A percentile compares a stretch with the other conserved stretches of the same genome.
Conservation (phyloP, 2,888 invertebrate species). For the Eupithecia vulgata region DNA sequence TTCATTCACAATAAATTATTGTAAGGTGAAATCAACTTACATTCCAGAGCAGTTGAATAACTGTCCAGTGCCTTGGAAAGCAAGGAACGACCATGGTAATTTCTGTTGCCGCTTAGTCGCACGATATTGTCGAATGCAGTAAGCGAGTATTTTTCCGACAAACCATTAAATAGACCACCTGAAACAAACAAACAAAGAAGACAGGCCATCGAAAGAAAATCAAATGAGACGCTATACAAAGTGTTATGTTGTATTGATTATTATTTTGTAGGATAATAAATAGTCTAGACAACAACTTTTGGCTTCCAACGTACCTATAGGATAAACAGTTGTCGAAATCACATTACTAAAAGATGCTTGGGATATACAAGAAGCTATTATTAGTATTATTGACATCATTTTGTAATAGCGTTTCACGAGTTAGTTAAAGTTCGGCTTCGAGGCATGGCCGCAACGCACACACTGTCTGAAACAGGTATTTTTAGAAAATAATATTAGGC, state of each 20-base stretch:
- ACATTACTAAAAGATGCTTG: slow-evolving; percentile 42
- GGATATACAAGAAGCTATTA: slow-evolving; percentile 49
- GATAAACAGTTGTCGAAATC: slow-evolving; percentile 55
- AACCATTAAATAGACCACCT: slow-evolving; percentile 79
- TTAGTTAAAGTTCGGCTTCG: slow-evolving; percentile 50
- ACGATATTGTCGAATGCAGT: slow-evolving; percentile 62
- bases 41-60: slow-evolving; percentile 70
- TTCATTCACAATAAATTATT: neutral
- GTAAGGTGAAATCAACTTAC: slow-evolving; percentile 55
- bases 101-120: slow-evolving; percentile 52
- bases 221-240: neutral
- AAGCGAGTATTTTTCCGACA: slow-evolving; percentile 57
- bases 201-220: slow-evolving; percentile 3
- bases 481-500: slow-evolving; percentile 82
- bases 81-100: slow-evolving; percentile 62
- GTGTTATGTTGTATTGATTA: neutral
- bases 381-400: slow-evolving; percentile 51
- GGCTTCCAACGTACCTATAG: slow-evolving; percentile 62
- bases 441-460: slow-evolving; percentile 61
- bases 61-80: slow-evolving; percentile 63
- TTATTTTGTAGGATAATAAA: neutral
- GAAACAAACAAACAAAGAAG: slow-evolving; percentile 45
- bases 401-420: slow-evolving; percentile 47
- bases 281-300: neutral
- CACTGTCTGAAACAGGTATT: slow-evolving; percentile 72